phyloP scores from a whole-genome alignment of 2,888 invertebrate species.

The Meloe dianella region DNA sequence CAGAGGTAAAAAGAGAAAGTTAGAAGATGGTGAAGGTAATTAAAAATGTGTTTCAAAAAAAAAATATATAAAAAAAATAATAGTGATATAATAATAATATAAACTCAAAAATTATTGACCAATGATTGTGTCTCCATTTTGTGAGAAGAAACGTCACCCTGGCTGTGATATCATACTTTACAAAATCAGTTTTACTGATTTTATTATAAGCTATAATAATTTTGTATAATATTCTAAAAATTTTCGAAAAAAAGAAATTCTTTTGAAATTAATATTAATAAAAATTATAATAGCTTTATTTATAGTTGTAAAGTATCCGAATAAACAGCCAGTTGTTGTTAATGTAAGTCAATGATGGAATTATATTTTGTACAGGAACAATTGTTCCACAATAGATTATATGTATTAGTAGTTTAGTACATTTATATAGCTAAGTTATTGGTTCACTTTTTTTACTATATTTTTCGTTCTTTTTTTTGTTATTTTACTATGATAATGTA shows the following conservation, averaged over 20 bases:
- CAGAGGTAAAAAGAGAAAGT: conserved; percentile 76
- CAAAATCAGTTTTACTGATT: conserved; percentile 36
- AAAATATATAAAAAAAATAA: conserved; percentile 19
- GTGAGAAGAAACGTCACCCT: conserved; percentile 48
- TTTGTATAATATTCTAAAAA: conserved; percentile 36
- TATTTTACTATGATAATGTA: conserved; percentile 22
- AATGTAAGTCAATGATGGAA: conserved; percentile 47
- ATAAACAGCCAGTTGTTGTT: conserved; percentile 48
- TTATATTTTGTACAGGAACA: conserved; percentile 49
- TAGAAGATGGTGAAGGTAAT: conserved; percentile 66
- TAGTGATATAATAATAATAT: conserved; percentile 40
- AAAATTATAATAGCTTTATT: conserved; percentile 32
- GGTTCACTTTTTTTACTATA: conserved; percentile 42
- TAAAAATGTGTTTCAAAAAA: conserved; percentile 39
- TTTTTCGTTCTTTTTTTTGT: conserved; percentile 29
- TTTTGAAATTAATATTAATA: conserved; percentile 17
- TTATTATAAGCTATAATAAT: conserved; percentile 34
- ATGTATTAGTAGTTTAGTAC: conserved; percentile 47
- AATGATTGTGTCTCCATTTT: conserved; percentile 50
- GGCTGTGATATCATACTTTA: conserved; percentile 51
- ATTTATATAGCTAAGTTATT: conserved; percentile 48
- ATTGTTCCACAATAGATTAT: conserved; percentile 42
- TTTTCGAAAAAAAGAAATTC: conserved; percentile 18
- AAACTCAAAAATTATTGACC: conserved; percentile 47
- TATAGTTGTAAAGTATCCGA: conserved; percentile 41